Conservation (phyloP, 2,888 invertebrate genomes). For the Epistrophe eligans region DNA sequence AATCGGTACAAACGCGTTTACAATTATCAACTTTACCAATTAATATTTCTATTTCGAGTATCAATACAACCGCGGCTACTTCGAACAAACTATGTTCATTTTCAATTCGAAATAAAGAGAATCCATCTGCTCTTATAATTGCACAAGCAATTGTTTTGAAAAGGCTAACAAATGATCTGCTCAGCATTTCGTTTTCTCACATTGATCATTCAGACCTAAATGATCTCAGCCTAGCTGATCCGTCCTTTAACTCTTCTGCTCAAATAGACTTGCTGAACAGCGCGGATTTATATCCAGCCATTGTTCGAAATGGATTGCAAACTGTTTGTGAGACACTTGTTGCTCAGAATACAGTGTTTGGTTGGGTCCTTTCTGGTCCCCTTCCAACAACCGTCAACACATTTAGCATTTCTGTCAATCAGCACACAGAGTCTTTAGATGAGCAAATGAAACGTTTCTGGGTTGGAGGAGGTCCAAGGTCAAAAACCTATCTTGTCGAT, state of each 20-base stretch:
- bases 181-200: not conserved
- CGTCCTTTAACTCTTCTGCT: not conserved
- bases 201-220: not conserved
- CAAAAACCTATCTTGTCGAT: not conserved
- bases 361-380: constrained; percentile 3
- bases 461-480: not conserved
- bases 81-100: not conserved
- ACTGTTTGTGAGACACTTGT: not conserved
- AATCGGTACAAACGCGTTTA: too few species aligned
- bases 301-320: not conserved
- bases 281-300: not conserved
- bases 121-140: not conserved
- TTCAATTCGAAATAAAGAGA: not conserved
- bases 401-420: not conserved
- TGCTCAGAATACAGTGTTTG: constrained; percentile 4
- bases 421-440: not conserved
- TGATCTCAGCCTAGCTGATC: not conserved
- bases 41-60: constrained; percentile 10
- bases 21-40: not conserved
- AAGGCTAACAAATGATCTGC: not conserved
- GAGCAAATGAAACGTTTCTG: not conserved
- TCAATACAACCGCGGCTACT: not conserved
- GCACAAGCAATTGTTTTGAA: not conserved
- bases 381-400: not conserved
- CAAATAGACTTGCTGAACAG: constrained; percentile 1